Conservation (phyloP, 2,113 vertebrate genomes). For the Dasypus novemcinctus region DNA sequence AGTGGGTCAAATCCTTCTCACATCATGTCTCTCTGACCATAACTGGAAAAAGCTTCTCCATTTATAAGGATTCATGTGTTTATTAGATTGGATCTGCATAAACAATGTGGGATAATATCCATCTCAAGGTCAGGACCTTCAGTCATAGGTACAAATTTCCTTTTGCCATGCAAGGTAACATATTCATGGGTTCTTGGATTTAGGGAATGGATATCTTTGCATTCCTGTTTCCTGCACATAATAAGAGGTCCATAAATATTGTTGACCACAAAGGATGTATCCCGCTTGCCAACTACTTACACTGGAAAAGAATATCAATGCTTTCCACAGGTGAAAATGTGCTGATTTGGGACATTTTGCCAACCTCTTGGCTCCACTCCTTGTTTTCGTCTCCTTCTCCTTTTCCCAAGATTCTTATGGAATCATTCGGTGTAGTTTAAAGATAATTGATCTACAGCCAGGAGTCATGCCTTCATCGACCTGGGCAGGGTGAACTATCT, state of each 20-base stretch:
- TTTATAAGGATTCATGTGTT: not conserved
- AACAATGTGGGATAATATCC: not conserved
- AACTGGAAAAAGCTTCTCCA: not conserved
- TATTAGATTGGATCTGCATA: not conserved
- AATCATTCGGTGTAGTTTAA: not conserved
- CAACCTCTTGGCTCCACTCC: not conserved
- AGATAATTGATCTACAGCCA: not conserved
- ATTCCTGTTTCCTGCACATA: not conserved
- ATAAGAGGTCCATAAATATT: not conserved
- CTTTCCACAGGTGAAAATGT: not conserved
- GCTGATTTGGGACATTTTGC: not conserved
- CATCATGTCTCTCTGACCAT: not conserved
- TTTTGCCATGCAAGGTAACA: not conserved
- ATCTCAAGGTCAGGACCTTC: not conserved
- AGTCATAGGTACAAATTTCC: not conserved
- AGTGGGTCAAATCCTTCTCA: not conserved
- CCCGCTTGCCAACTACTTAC: not conserved
- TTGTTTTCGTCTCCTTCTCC: not conserved
- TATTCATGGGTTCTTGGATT: not conserved
- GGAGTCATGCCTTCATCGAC: not conserved
- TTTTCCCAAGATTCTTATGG: not conserved
- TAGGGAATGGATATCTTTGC: not conserved
- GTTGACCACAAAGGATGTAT: not conserved
- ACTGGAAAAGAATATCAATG: not conserved
- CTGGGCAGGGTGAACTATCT: not conserved